These are phyloP conservation scores for Subanguina moxae DNA, from an alignment of 1,140 invertebrate genomes.

Conservation along the genomic window DNA sequence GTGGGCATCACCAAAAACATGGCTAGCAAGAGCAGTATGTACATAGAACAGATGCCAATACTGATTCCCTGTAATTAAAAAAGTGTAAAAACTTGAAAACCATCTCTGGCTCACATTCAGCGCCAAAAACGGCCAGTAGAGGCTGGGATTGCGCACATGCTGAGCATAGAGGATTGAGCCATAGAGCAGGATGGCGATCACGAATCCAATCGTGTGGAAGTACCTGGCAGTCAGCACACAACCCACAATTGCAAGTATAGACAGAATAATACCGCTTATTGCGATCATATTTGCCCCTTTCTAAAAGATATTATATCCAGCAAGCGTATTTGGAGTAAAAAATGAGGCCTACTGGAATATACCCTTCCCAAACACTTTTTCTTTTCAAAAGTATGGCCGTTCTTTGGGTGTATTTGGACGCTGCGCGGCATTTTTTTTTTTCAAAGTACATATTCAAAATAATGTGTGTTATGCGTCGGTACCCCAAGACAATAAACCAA, in stretches of 20 bases:
- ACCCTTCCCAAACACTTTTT: too few species aligned
- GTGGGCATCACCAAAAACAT: constrained; percentile 1
- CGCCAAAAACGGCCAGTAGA: constrained; percentile 6
- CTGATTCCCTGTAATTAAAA: not conserved
- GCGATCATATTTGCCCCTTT: constrained; percentile 4
- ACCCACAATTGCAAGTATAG: not conserved
- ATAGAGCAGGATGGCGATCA: not conserved
- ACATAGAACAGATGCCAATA: not conserved
- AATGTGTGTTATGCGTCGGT: too few species aligned
- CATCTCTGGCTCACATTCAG: not conserved
- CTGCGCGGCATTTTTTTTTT: too few species aligned
- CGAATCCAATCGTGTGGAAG: not conserved
- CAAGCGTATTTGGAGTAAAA: too few species aligned
- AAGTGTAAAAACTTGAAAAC: too few species aligned
- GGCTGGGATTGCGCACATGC: not conserved
- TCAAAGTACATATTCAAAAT: too few species aligned
- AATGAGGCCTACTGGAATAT: too few species aligned
- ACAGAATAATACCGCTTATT: not conserved
- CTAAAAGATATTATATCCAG: too few species aligned
- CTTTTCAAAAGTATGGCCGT: too few species aligned
- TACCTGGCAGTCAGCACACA: not conserved
- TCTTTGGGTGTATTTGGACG: too few species aligned
- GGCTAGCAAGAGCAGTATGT: not conserved
- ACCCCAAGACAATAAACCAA: too few species aligned
- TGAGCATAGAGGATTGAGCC: not conserved